Percentiles rank a stretch among this genome's conserved stretches.
These are phyloP conservation scores for Lindbergichthys nudifrons DNA, from an alignment of 2,797 vertebrate genomes.

Conservation along the genomic window DNA sequence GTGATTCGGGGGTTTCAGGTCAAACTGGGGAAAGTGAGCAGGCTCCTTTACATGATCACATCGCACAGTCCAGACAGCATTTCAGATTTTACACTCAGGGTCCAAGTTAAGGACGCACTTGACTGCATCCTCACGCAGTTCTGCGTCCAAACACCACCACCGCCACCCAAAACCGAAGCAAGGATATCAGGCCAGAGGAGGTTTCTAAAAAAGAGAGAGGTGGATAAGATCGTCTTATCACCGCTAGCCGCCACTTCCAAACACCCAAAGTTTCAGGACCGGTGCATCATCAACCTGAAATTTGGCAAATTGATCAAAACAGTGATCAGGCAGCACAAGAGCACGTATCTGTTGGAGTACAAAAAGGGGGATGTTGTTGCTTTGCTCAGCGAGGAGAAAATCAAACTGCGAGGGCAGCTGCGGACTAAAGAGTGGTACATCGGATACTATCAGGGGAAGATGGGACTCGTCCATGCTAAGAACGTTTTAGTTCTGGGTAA, in stretches of 20 bases:
- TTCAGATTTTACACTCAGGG: conserved; percentile 93
- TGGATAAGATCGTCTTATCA: conserved; percentile 94
- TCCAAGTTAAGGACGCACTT: conserved; percentile 93
- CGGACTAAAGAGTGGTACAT: conserved; percentile 99
- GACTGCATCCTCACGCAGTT: conserved; percentile 94
- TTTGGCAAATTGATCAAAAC: conserved; percentile 96
- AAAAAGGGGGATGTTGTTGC: conserved; percentile 95
- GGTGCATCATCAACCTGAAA: conserved; percentile 89
- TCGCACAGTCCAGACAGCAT: conserved; percentile 88
- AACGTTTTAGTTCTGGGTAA: conserved; percentile 94
- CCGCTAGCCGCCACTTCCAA: conserved; percentile 90
- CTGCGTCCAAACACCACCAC: conserved; percentile 94
- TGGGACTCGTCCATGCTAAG: conserved; percentile 94
- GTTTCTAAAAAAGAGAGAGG: conserved; percentile 96
- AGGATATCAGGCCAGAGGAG: conserved; percentile 87
- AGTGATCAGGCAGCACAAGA: conserved; percentile 93
- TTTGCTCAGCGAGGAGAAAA: conserved; percentile 95
- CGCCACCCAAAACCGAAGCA: conserved; percentile 87
- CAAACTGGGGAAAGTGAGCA: conserved; percentile 93
- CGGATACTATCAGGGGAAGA: conserved; percentile 94
- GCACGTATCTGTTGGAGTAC: conserved; percentile 96
- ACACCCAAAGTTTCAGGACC: conserved; percentile 94
- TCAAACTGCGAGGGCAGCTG: conserved; percentile 93
- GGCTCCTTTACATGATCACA: conserved; percentile 90
- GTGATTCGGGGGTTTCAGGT: conserved; percentile 92